Evolutionary conservation across 2,888 invertebrate species (phyloP), one percentile per base, ranked within the genome.

Genomic region (Hyles lineata): DNA sequence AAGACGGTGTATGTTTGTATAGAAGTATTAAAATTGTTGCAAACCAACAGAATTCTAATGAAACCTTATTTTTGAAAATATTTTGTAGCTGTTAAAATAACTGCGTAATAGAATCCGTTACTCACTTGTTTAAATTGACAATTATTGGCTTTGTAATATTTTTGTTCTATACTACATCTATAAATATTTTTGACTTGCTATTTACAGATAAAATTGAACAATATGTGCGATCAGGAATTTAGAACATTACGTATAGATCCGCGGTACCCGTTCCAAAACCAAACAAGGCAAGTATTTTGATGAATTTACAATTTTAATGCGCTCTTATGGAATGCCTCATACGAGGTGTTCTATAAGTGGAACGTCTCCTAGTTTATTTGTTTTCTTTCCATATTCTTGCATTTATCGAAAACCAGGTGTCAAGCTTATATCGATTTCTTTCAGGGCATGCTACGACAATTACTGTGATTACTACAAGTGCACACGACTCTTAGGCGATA

Each of bases 201-300:
- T 70, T 52, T 70, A 25, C 25, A 11, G 19, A 52, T 70, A 74
- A 72, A 17, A 50, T 62, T 74, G 63, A 72, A 61, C 55, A 87
- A 80, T 76, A 93, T 93, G 93, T 94, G 94, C 78, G 93, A 94
- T 74, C 88, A 91, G 78, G 92, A 93, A 78, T 93, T 94, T 75
- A 87, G 89, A 77, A 94, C 94, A 7, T 79, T 88, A 67, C 90
- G 94, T 15, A 85, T 93, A 1, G 94, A 94, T 77, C 94, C 94
- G 6, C 86, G 94, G 2, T 93, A 92, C 76, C 94, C 94, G 9
- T 89, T 89, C 80, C 75, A 76, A 79, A 94, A 94, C 80, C 94
- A 94, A 77, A 94, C 94, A 3, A 89, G 76, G 94, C 93, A 76
- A 86, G 87, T 85, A 76, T 58, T 35, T 55, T 32, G 2, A 35